Evolutionary conservation across 2,113 vertebrate genomes (phyloP).

Genomic region (Protomyctophum bolini): DNA sequence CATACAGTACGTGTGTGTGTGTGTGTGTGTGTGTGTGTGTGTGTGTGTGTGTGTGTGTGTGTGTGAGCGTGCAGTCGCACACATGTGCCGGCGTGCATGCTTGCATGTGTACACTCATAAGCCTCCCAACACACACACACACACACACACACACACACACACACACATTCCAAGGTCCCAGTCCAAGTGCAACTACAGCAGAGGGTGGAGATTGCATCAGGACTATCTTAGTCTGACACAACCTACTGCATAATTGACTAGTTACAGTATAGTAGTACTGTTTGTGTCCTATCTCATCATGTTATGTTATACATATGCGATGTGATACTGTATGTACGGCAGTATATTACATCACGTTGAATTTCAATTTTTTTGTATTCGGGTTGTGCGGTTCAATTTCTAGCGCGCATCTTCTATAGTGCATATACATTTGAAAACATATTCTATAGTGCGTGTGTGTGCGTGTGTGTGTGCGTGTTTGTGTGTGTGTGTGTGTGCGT

Average conservation of each 20-base stretch:
- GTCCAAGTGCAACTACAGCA: slow-evolving; percentile 18
- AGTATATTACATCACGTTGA: too few species aligned
- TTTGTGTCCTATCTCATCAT: too few species aligned
- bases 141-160: not conserved
- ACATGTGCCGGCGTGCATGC: not conserved
- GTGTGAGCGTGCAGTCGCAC: slow-evolving; percentile 14
- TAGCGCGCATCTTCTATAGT: too few species aligned
- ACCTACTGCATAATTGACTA: too few species aligned
- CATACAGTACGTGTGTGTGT: not conserved
- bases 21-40: too few species aligned
- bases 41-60: not conserved
- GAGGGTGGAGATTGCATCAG: too few species aligned
- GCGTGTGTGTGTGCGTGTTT: not conserved
- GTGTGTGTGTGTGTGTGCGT: slow-evolving; percentile 1
- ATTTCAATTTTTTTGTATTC: too few species aligned
- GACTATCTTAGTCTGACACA: too few species aligned
- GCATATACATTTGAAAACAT: not conserved
- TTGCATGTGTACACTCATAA: slow-evolving; percentile 19
- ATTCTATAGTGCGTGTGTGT: not conserved
- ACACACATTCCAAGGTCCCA: slow-evolving; percentile 26
- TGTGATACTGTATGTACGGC: too few species aligned
- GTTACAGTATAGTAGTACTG: too few species aligned
- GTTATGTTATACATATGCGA: too few species aligned
- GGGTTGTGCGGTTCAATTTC: too few species aligned
- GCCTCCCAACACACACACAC: slow-evolving; percentile 17